Evolutionary conservation across 1,140 invertebrate genomes (phyloP), one percentile per base, ranked within the genome.

Genomic region (Spodoptera frugiperda): DNA sequence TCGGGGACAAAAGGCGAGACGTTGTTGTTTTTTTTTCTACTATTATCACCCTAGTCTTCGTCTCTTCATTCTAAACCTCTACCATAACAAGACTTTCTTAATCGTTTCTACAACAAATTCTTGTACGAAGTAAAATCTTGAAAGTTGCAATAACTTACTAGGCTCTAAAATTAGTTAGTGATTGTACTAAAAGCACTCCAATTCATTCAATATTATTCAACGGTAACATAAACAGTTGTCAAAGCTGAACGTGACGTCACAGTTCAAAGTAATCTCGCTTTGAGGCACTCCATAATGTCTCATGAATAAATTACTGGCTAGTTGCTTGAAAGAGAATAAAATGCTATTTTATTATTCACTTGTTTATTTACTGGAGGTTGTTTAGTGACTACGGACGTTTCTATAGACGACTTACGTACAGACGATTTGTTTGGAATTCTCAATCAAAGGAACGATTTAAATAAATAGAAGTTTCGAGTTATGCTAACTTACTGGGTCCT

Each of bases 261-360:
- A 19, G 17, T 65, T 30, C 21, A 6, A 54, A 53, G 68, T 71
- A 57, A 71, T 57, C 33, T 55, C 33, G 14, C 51, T 71, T 71
- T 71, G 68, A 71, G 44, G 51, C 63, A 51, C 17, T 63, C 57
- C 49, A 57, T 65, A 76, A 76, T 76, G 53, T 65, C 63, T 57
- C 61, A 57, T 76, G 74, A 76, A 76, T 76, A 76, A 76, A 76
- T 76, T 68, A 71, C 53, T 55, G 10, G 19, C 14, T 71, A 55
- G 68, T 57, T 71, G 68, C 55, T 71, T 44, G 33, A 57, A 57
- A 65, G 1, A 48, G 59, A 63, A 71, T 55, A 44, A 44, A 71
- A 71, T 54, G 53, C 51, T 55, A 33, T 53, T 71, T 46, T 33
- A 55, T 71, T 71, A 71, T 71, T 71, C 30, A 71, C 48, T 39